Evolutionary conservation across 2,113 vertebrate species (phyloP).

Genomic region (Arvicanthis niloticus): DNA sequence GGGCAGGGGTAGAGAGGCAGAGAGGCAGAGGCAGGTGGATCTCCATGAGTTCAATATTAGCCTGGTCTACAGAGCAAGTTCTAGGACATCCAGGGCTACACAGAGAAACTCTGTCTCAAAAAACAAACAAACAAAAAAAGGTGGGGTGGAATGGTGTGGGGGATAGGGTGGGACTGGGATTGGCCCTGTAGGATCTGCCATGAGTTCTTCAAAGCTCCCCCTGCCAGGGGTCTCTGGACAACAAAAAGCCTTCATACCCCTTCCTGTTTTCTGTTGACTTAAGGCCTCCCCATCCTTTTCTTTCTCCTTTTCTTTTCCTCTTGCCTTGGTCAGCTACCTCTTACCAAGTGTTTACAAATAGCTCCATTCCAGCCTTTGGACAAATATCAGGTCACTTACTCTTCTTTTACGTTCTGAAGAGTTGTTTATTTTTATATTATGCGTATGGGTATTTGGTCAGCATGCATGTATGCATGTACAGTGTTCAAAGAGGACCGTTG

Average conservation of each 20-base stretch:
- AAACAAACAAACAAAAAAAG: neutral
- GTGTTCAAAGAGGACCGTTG: neutral
- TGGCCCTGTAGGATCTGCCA: neutral
- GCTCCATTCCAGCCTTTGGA: neutral
- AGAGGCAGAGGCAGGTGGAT: neutral
- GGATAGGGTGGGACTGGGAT: too few relatives aligned
- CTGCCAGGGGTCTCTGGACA: neutral
- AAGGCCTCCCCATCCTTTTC: neutral
- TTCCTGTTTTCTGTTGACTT: neutral
- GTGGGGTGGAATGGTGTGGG: too few relatives aligned
- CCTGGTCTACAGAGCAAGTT: neutral
- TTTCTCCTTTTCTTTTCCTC: neutral
- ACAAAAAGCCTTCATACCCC: neutral
- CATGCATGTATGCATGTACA: neutral
- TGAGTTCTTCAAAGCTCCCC: neutral
- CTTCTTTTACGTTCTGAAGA: neutral
- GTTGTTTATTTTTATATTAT: neutral
- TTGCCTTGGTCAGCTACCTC: neutral
- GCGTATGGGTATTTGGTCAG: neutral
- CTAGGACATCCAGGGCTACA: neutral
- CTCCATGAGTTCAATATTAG: neutral
- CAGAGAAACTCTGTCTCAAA: neutral
- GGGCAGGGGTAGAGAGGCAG: too few relatives aligned
- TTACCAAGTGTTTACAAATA: neutral
- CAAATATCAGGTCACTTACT: conserved; percentile 63